Evolutionary conservation across 2,888 invertebrate genomes (phyloP), one percentile per base, ranked within the genome.

Genomic region (Schrankia costaestrigalis): DNA sequence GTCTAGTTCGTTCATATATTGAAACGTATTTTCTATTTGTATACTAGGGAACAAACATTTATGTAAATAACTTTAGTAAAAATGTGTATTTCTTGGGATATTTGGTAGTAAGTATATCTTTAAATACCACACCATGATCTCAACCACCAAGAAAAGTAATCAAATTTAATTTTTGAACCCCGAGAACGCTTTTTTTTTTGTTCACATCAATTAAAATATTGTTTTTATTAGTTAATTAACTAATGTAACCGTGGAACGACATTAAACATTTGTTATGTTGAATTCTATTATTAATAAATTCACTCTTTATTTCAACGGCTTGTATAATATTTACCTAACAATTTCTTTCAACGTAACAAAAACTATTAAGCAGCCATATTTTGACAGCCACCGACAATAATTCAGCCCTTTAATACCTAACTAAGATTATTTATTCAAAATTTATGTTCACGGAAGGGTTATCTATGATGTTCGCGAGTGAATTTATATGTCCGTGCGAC

Each of bases 401-500:
- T 45, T 54, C 60, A 49, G 53, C 41, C 62, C 67, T 41, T 44
- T 68, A 72, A 71, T 71, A 43, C 57, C 42, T 56, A 75, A 69
- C 69, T 69, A 66, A 74, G 73, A 78, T 77, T 75, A 78, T 78
- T 76, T 76, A 74, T 54, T 62, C 63, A 35, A 58, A 71, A 78
- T 78, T 77, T 76, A 78, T 76, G 74, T 67, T 57, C 56, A 58
- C 64, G 35, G 42, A 61, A 60, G 66, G 75, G 77, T 77, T 72
- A 78, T 78, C 75, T 78, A 77, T 63, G 67, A 56, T 50, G 60
- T 68, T 53, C 51, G 52, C 59, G 41, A 50, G 39, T 58, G 56
- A 60, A 78, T 78, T 78, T 78, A 78, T 78, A 74, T 50, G 60
- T 71, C 66, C 71, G 62, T 59, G 46, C 52, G 53, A 60, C 52